Conservation (phyloP, 2,113 vertebrate genomes). For the Myotis yumanensis region DNA sequence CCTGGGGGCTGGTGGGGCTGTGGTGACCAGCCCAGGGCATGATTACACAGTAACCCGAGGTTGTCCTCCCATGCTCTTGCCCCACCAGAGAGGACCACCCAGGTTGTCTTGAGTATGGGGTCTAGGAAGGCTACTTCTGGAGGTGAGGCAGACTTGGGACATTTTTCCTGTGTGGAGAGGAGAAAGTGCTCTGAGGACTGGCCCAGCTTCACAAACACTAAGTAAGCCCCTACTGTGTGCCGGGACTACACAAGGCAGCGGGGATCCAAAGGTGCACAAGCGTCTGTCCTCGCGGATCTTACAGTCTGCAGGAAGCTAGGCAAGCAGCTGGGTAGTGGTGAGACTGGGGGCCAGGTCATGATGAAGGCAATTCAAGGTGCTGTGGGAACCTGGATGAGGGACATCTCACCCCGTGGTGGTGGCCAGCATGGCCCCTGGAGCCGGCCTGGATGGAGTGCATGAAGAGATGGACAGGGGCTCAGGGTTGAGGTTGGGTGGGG, state of each 20-base stretch:
- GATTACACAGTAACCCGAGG: conserved; percentile 52
- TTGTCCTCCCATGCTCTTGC: background rate
- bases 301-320: background rate
- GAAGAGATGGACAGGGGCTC: background rate
- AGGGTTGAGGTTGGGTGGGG: background rate
- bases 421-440: background rate
- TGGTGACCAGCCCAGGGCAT: conserved; percentile 33
- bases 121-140: background rate
- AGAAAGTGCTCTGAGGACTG: background rate
- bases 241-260: background rate
- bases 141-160: background rate
- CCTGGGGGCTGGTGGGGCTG: background rate
- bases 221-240: background rate
- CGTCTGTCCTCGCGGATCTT: background rate
- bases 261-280: background rate
- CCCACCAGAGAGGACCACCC: conserved; percentile 42
- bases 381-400: background rate
- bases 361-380: background rate
- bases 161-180: background rate
- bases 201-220: background rate
- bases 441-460: background rate
- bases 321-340: background rate
- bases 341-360: background rate
- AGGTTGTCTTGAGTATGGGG: background rate
- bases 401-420: background rate